These are phyloP conservation scores for Macrosiphum euphorbiae DNA, from an alignment of 2,888 invertebrate genomes.

Conservation along the genomic window DNA sequence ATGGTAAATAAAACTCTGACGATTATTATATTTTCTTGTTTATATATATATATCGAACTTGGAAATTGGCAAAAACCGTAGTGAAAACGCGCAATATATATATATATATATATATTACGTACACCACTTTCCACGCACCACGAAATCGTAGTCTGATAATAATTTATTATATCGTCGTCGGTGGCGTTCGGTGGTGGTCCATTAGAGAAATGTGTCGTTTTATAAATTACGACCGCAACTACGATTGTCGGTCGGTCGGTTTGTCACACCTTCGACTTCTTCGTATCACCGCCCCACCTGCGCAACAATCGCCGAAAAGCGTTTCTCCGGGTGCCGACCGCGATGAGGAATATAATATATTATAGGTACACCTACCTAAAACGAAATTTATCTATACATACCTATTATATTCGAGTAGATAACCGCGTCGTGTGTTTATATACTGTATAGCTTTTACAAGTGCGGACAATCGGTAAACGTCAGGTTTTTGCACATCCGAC, in stretches of 20 bases:
- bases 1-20: slow-evolving; percentile 16
- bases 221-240: slow-evolving; percentile 27
- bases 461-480: not conserved
- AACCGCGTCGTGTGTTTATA: not conserved
- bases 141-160: slow-evolving; percentile 11
- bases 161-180: not conserved
- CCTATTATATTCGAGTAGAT: not conserved
- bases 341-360: not conserved
- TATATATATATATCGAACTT: not conserved
- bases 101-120: not conserved
- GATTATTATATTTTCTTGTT: slow-evolving; percentile 23
- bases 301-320: not conserved
- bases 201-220: slow-evolving; percentile 33
- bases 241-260: slow-evolving; percentile 8
- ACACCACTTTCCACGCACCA: not conserved
- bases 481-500: not conserved
- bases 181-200: not conserved
- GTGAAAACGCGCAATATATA: not conserved
- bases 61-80: slow-evolving; percentile 24
- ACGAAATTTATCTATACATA: not conserved
- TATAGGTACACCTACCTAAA: not conserved
- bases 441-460: not conserved
- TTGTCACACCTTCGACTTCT: slow-evolving; percentile 11
- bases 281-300: not conserved
- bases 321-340: not conserved